Evolutionary conservation across 2,113 vertebrate species (phyloP), one percentile per base, ranked within the genome.

Genomic region (Phyllostomus discolor): DNA sequence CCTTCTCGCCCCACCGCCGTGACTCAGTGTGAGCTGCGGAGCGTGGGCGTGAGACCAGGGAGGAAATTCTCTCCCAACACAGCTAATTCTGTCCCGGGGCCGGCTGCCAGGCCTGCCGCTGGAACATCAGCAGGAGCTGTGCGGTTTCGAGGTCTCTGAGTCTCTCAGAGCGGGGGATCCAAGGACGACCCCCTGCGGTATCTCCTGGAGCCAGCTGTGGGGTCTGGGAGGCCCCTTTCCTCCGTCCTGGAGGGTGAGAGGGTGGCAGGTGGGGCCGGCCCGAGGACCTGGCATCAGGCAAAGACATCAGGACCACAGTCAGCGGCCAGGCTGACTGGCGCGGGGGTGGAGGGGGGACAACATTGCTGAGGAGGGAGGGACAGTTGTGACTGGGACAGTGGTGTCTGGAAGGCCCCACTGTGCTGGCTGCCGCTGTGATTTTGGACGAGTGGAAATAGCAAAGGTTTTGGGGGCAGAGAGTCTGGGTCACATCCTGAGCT

Each of bases 61-160:
- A 88, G 97, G 94, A 94, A 94, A 81, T 10, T 54, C 35, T 87
- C 67, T 92, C 91, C 81, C 0, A 4, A 67, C 69, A 12, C 67
- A 10, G 92, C 97, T 97, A 97, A 97, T 96, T 97, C 94, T 46
- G 94, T 97, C 92, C 22, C 0, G 0, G 26, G 16, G 70, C 92
- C 19, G 84, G 94, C 88, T 16, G 97, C 97, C 97, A 94, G 93
- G 90, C 43, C 78, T 52, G 80, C 0, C 9, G 84, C 70, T 48
- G 67, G 73, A 76, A 73, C 15, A 64, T 73, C 86, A 88, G 70
- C 3, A 38, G 54, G 43, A 1, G 0, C 75, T 35, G 41, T 91
- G 87, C 14, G 46, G 70, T 91, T 91, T 96, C 3, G 15, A 50
- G 57, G 80, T 35, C 62, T 69, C 46, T 1, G 41, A n/a, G 28